These are phyloP conservation scores for Rhopalosiphum maidis DNA, from an alignment of 1,140 invertebrate genomes.

Conservation along the genomic window DNA sequence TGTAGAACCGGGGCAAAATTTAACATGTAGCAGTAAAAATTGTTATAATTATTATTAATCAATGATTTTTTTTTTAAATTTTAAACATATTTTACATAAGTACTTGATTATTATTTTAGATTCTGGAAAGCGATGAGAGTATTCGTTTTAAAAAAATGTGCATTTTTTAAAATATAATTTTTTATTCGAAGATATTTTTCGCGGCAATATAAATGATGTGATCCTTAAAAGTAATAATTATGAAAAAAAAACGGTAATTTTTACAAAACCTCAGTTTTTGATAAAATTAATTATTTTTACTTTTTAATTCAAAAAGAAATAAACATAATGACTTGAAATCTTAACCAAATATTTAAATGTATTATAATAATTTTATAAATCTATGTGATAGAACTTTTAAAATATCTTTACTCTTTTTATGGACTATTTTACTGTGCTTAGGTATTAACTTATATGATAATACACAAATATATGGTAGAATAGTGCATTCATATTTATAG, in stretches of 20 bases:
- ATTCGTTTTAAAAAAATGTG: background rate
- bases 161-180: background rate
- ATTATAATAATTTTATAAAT: background rate
- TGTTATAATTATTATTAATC: slow-evolving; percentile 10
- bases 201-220: background rate
- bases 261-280: too few species aligned
- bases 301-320: too few species aligned
- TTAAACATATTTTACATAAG: background rate
- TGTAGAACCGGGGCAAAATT: background rate
- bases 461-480: too few species aligned
- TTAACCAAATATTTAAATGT: too few species aligned
- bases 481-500: too few species aligned
- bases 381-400: background rate
- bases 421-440: too few species aligned
- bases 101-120: background rate
- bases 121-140: background rate
- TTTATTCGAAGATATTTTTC: background rate
- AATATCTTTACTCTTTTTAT: too few species aligned
- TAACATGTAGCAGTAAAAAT: background rate
- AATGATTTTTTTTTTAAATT: background rate
- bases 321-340: too few species aligned
- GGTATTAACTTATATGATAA: too few species aligned
- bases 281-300: too few species aligned
- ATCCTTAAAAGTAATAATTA: too few species aligned
- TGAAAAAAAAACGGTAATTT: too few species aligned